A percentile compares a stretch with the other conserved stretches of the same genome.
Conservation (phyloP, 2,113 vertebrate genomes). For the Rhinopomastus cyanomelas region DNA sequence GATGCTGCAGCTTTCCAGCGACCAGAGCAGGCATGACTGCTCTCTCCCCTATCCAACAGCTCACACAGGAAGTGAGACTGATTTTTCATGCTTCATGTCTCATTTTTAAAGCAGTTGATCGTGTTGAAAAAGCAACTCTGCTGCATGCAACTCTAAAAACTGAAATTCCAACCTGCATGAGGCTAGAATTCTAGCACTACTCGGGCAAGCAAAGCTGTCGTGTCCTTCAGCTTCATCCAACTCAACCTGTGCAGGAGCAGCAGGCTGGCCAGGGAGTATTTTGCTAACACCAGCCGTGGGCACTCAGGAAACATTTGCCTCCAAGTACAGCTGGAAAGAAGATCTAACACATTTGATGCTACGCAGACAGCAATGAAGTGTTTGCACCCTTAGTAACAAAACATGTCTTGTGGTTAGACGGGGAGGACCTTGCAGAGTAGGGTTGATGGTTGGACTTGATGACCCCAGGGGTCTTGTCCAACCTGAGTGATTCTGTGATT, state of each 20-base stretch:
- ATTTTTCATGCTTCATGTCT: background rate
- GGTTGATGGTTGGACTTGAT: no score
- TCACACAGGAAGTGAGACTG: background rate
- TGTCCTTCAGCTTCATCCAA: background rate
- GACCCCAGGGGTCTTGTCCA: no score
- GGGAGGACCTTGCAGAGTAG: no score
- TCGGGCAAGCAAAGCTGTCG: background rate
- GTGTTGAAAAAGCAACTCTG: background rate
- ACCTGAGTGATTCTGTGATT: no score
- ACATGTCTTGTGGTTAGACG: no score
- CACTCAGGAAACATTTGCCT: slow-evolving; percentile 49
- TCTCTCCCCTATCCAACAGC: background rate
- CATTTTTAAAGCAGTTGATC: background rate
- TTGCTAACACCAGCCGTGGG: slow-evolving; percentile 46
- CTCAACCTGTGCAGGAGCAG: background rate
- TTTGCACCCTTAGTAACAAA: slow-evolving; percentile 47
- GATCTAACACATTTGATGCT: slow-evolving; percentile 40
- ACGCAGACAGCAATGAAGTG: slow-evolving; percentile 47
- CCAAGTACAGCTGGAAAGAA: background rate
- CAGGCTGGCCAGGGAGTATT: background rate
- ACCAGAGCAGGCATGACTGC: background rate
- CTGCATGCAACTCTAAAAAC: background rate
- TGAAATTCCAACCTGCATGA: background rate
- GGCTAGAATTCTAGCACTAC: background rate
- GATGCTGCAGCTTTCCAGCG: background rate